Evolutionary conservation across 2,113 vertebrate genomes (phyloP).

Genomic region (Jacana jacana): DNA sequence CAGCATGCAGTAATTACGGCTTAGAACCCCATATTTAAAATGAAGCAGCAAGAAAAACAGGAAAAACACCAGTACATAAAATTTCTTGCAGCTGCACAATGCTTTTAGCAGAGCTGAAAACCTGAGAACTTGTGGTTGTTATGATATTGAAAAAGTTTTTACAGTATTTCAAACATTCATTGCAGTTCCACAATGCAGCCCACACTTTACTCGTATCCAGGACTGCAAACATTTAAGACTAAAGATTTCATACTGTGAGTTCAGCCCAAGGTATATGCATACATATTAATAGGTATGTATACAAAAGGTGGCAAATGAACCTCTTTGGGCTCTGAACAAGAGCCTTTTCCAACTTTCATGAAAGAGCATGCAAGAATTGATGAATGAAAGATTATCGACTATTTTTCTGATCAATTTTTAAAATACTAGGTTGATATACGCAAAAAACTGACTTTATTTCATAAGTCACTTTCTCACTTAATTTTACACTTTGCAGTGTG

Average conservation of each 20-base stretch:
- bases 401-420: neutral
- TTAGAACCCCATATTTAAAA: slow-evolving; percentile 9
- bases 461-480: neutral
- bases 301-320: neutral
- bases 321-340: neutral
- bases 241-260: neutral
- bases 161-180: neutral
- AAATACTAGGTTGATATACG: neutral
- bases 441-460: neutral
- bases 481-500: slow-evolving; percentile 10
- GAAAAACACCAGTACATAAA: neutral
- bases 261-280: neutral
- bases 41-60: neutral
- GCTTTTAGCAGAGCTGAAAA: neutral
- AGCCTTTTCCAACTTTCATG: neutral
- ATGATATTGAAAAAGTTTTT: neutral
- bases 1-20: slow-evolving; percentile 18
- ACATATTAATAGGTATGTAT: neutral
- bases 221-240: neutral
- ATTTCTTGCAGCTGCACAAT: neutral
- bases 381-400: neutral
- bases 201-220: neutral
- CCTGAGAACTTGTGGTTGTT: neutral
- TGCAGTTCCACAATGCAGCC: neutral
- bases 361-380: neutral